A percentile compares a stretch with the other conserved stretches of the same genome.
phyloP scores from a whole-genome alignment of 2,113 vertebrate species.

The Sisor rabdophorus region DNA sequence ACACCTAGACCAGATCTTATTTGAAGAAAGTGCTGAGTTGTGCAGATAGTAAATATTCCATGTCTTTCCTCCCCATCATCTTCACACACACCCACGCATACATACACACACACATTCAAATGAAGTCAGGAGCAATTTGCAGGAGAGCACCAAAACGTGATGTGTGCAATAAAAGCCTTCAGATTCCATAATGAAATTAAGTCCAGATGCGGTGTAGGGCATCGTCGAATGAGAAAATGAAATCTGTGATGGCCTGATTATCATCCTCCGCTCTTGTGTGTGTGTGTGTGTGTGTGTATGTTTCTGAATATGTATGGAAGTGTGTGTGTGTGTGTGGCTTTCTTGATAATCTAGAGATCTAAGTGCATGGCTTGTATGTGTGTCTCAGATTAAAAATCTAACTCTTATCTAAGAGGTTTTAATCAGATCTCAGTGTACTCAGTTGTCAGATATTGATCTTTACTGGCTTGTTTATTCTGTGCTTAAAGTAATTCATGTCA shows the following conservation, averaged over 20 bases:
- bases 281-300: constrained; percentile 20
- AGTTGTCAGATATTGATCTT: constrained; percentile 10
- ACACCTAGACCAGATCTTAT: constrained; percentile 39
- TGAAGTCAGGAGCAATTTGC: constrained; percentile 68
- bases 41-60: constrained; percentile 57
- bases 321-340: background rate
- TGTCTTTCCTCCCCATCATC: constrained; percentile 8
- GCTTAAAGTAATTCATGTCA: background rate
- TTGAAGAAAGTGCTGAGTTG: constrained; percentile 53
- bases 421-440: constrained; percentile 20
- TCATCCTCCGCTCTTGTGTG: constrained; percentile 1
- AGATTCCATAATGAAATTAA: constrained; percentile 63
- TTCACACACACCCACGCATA: background rate
- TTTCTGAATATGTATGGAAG: background rate
- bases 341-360: constrained; percentile 2
- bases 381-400: background rate
- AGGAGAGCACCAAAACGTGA: constrained; percentile 46
- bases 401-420: background rate
- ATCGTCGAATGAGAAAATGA: constrained; percentile 58
- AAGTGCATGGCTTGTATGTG: background rate
- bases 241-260: constrained; percentile 50
- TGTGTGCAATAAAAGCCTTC: constrained; percentile 62
- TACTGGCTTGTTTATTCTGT: background rate
- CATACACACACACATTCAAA: constrained; percentile 57
- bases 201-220: constrained; percentile 55